Base-by-base conservation (phyloP, 2,888 invertebrate species). In the Chironomus tentans region DNA sequence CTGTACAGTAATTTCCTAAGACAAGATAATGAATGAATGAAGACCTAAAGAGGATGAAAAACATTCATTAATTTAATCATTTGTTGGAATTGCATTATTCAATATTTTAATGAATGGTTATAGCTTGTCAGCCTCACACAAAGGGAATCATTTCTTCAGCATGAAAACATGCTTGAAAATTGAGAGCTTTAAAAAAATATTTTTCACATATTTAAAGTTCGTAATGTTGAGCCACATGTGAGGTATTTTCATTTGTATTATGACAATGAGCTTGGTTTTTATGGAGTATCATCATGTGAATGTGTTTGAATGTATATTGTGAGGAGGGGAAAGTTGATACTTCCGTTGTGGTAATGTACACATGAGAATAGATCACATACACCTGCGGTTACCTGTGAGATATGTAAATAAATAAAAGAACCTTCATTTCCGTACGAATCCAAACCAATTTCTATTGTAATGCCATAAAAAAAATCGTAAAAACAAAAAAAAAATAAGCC, bases 371-470 rank as follows among this genome's bases (percentile, higher is more conserved):
- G 56, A 56, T 56, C 56, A 56, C 15, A 56, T 56, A 56, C 56
- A 56, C 56, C 56, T 56, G 56, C 18, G 56, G 56, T 56, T 56
- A 56, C 38, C 38, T 38, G 56, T 56, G 56, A 15, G 38, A 15
- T 56, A 15, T 56, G 56, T 56, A 56, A 56, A 56, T 56, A 18
- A 56, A 18, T 18, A 18, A 38, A 56, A 56, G 56, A 56, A 56
- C 56, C 71, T 22, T 47, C 24, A 71, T 56, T 72, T 72, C 72
- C 72, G 61, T 62, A 72, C 61, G 18, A 46, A n/a, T 61, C 28
- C 15, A 50, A 10, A 15, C 62, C 15, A 56, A 56, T 56, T 56
- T 56, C 56, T 56, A 56, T 56, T 56, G 15, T 56, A 50, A n/a
- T 50, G 15, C 18, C 18, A 21, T 15, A 22, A 71, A 21, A 71